Evolutionary conservation across 2,888 invertebrate genomes (phyloP).

Genomic region (Drosophila paucipuncta): DNA sequence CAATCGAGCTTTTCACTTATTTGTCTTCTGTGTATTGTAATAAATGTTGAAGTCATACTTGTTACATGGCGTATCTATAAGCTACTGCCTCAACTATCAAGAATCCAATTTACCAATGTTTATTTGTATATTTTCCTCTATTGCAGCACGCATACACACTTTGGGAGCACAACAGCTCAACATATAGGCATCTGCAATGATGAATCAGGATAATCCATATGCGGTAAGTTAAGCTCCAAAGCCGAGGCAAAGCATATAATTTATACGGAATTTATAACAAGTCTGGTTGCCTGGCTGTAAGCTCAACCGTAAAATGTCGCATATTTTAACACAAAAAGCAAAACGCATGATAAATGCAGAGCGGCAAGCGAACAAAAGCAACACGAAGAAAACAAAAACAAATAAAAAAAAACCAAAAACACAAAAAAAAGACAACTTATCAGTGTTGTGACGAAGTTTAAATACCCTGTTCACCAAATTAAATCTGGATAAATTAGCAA

Average conservation of each 20-base stretch:
- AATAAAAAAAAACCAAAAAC: slow-evolving; percentile 10
- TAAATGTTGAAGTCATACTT: slow-evolving; percentile 45
- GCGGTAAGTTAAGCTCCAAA: slow-evolving; percentile 74
- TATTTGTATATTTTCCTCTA: slow-evolving; percentile 15
- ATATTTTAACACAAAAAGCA: slow-evolving; percentile 55
- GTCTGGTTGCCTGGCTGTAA: slow-evolving; percentile 38
- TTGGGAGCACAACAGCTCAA: slow-evolving; percentile 20
- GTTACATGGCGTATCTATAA: slow-evolving; percentile 15
- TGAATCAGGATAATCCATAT: slow-evolving; percentile 84
- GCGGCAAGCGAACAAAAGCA: slow-evolving; percentile 40
- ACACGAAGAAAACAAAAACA: slow-evolving; percentile 6
- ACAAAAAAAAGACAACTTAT: neutral
- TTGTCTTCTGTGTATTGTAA: slow-evolving; percentile 27
- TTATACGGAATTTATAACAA: slow-evolving; percentile 56
- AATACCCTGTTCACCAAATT: neutral
- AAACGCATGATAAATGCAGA: slow-evolving; percentile 63
- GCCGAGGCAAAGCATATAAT: slow-evolving; percentile 35
- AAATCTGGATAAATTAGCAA: neutral
- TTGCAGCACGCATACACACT: slow-evolving; percentile 44
- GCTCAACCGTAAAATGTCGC: slow-evolving; percentile 50
- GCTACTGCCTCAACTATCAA: slow-evolving; percentile 4
- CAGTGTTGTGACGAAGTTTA: neutral
- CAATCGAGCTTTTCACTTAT: neutral
- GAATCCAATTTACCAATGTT: slow-evolving; percentile 1
- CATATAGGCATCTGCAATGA: slow-evolving; percentile 65